Base-by-base conservation (phyloP, 35 echinoderm and acorn worm genomes). In the Hemicentrotus pulcherrimus region DNA sequence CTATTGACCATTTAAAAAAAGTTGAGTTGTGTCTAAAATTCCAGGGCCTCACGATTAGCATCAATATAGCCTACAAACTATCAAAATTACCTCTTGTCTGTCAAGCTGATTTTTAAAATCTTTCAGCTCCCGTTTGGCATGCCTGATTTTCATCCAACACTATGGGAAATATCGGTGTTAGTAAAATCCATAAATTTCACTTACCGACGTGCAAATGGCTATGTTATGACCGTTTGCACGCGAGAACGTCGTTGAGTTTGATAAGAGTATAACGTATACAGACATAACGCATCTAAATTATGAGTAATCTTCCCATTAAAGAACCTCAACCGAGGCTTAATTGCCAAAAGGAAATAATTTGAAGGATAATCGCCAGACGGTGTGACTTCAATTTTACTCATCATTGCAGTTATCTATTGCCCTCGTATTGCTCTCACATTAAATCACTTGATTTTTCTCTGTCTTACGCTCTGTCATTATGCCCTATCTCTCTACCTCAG, bases 371-470 rank as follows among this genome's bases (percentile, higher is more conserved):
- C 22, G 28, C 65, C 65, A 78, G 65, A 78, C 65, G 65, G 65
- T 78, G 65, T 78, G 22, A 78, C 28, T 78, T 78, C 65, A 78
- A 78, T 78, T 78, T 78, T 78, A 78, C 65, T 78, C 50, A 55
- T 15, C 50, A 55, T 55, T 55, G 15, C 50, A 13, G 50, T 55
- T 55, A 2, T 10, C 15, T 10, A 55, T 11, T 55, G 50, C 65
- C 65, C 65, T n/a, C 19, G 24, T 22, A 7, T 59, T 78, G 28
- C 28, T 78, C 65, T 22, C 65, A 28, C n/a, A 59, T 59, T 59
- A 14, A 78, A 78, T 78, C 65, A 4, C 65, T 22, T 78, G 65
- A 4, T 16, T 59, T 59, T 1, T 0, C 52, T 59, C 52, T 55
- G 8, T 59, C 65, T 28, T 4, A 28, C 28, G n/a, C 28, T 78